Conservation (phyloP, 2,797 vertebrate genomes). For the Orestias chungarensis region DNA sequence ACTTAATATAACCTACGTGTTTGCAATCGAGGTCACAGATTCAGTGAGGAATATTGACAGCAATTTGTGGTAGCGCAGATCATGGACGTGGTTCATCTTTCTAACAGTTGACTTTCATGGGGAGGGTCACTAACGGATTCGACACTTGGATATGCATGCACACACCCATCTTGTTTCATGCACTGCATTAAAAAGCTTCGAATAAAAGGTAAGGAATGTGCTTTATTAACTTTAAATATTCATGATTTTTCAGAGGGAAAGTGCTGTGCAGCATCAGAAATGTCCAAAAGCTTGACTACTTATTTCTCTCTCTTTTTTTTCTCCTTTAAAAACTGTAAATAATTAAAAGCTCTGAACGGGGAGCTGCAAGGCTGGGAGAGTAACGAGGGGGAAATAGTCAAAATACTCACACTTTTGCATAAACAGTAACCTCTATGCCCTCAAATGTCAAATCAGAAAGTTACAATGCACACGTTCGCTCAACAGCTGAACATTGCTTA, state of each 20-base stretch:
- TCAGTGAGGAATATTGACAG: slow-evolving; percentile 12
- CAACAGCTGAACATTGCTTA: not conserved
- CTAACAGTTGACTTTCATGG: slow-evolving; percentile 23
- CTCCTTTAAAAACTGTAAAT: slow-evolving; percentile 73
- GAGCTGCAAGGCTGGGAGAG: slow-evolving; percentile 20
- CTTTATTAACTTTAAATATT: slow-evolving; percentile 87
- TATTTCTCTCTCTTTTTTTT: slow-evolving; percentile 66
- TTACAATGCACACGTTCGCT: slow-evolving; percentile 31
- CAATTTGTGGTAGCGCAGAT: slow-evolving; percentile 32
- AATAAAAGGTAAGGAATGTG: slow-evolving; percentile 82
- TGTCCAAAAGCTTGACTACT: slow-evolving; percentile 81
- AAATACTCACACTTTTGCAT: slow-evolving; percentile 68
- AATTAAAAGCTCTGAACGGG: slow-evolving; percentile 73
- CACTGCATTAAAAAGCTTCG: slow-evolving; percentile 73
- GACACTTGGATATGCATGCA: slow-evolving; percentile 17
- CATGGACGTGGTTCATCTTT: slow-evolving; percentile 35
- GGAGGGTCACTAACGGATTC: slow-evolving; percentile 44
- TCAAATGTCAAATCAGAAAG: slow-evolving; percentile 61
- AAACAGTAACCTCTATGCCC: slow-evolving; percentile 77
- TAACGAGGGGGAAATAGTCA: slow-evolving; percentile 51
- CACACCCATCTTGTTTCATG: slow-evolving; percentile 48
- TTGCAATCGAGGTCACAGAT: slow-evolving; percentile 18
- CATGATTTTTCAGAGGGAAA: slow-evolving; percentile 83
- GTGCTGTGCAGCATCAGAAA: slow-evolving; percentile 77
- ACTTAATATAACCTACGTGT: slow-evolving; percentile 4